These are phyloP conservation scores for Pollenia angustigena DNA, from an alignment of 2,888 invertebrate species.

Conservation along the genomic window DNA sequence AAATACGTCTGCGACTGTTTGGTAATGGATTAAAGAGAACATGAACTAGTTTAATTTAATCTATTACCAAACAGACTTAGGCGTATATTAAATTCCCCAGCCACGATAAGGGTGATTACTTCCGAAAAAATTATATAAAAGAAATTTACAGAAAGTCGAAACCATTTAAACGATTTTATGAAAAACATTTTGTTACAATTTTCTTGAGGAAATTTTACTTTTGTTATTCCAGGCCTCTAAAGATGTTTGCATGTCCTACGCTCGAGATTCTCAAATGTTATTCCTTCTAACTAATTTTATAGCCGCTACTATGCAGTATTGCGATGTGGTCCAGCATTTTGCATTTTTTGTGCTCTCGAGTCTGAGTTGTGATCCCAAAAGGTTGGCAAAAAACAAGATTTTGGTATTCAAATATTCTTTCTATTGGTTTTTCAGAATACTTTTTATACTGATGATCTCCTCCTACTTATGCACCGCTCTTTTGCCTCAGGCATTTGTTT, in stretches of 20 bases:
- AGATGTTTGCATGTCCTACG: slow-evolving; percentile 47
- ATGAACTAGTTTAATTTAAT: background rate
- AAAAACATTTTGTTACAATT: too few relatives aligned
- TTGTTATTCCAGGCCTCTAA: slow-evolving; percentile 42
- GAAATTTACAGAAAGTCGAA: too few relatives aligned
- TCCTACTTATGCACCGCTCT: slow-evolving; percentile 20
- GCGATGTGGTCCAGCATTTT: background rate
- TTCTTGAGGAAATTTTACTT: background rate
- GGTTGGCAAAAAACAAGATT: background rate
- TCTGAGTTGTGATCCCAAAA: slow-evolving; percentile 35
- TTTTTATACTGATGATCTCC: slow-evolving; percentile 11
- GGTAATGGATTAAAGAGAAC: too few relatives aligned
- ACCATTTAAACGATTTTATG: too few relatives aligned
- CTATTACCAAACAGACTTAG: too few relatives aligned
- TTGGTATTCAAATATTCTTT: background rate
- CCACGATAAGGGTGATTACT: too few relatives aligned
- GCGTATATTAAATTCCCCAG: too few relatives aligned
- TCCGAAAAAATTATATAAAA: too few relatives aligned
- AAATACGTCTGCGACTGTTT: too few relatives aligned
- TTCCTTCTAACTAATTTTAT: slow-evolving; percentile 48
- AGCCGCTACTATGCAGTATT: slow-evolving; percentile 37
- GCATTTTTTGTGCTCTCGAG: background rate
- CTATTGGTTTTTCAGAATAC: slow-evolving; percentile 19
- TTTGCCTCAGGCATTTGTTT: slow-evolving; percentile 57
- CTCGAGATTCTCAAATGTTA: slow-evolving; percentile 50